Conservation (phyloP, 2,113 vertebrate species). For the Ammodytes dubius region DNA sequence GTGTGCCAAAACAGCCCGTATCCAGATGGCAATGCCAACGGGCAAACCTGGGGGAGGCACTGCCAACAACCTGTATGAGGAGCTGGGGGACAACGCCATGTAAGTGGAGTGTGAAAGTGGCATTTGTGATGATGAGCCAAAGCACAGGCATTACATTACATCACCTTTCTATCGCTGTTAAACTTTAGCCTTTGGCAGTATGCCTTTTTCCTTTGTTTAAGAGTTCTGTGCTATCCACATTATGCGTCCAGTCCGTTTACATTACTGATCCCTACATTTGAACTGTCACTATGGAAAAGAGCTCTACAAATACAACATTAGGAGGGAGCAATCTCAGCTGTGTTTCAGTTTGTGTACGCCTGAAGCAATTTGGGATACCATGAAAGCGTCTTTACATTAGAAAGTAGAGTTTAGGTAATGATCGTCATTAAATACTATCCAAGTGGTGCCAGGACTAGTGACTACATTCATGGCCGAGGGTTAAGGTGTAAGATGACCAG, state of each 20-base stretch:
- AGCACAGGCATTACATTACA: conserved; percentile 38
- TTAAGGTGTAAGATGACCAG: neutral
- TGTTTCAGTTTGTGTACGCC: neutral
- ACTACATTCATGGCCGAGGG: neutral
- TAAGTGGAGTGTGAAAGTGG: conserved; percentile 85
- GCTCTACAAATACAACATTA: neutral
- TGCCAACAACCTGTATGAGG: conserved; percentile 95
- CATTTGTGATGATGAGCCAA: conserved; percentile 43
- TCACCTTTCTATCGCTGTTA: conserved; percentile 25
- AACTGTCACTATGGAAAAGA: neutral
- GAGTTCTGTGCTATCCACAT: conserved; percentile 18
- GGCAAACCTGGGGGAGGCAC: conserved; percentile 88
- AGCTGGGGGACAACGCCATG: conserved; percentile 95
- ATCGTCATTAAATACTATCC: neutral
- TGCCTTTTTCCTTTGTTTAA: conserved; percentile 9
- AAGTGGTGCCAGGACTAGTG: neutral
- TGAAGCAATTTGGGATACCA: neutral
- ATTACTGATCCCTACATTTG: conserved; percentile 1
- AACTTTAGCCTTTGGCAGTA: conserved; percentile 21
- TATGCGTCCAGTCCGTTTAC: neutral
- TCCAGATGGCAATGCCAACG: conserved; percentile 93
- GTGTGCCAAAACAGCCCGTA: conserved; percentile 95
- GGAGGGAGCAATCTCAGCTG: neutral
- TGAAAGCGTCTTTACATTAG: neutral
- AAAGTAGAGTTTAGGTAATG: neutral